A percentile compares a stretch with the other conserved stretches of the same genome.
These are phyloP conservation scores for Drosophila stalkeri DNA, from an alignment of 2,888 invertebrate genomes.

Conservation along the genomic window DNA sequence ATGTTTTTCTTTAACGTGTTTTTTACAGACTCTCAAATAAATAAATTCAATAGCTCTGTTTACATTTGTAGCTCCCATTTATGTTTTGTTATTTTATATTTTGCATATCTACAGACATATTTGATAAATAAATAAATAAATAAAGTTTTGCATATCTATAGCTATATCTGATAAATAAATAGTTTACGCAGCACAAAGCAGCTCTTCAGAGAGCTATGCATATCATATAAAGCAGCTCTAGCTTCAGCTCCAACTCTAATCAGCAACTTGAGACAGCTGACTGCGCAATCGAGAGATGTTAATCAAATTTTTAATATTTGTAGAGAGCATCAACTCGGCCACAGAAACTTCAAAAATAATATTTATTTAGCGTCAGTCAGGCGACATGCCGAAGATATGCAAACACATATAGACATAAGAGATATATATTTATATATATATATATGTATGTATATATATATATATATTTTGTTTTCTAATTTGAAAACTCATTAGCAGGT, in stretches of 20 bases:
- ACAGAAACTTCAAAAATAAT: conserved; percentile 54
- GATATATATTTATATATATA: not conserved
- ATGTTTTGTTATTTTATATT: not conserved
- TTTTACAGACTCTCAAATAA: not conserved
- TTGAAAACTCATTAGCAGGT: conserved; percentile 77
- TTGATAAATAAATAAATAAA: not conserved
- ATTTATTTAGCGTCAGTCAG: conserved; percentile 57
- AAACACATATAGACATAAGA: not conserved
- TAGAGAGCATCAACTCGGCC: conserved; percentile 34
- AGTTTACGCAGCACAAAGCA: not conserved
- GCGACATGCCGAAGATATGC: conserved; percentile 25
- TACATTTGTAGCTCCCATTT: not conserved
- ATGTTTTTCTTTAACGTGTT: not conserved
- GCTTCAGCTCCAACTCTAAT: not conserved
- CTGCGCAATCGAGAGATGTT: conserved; percentile 27
- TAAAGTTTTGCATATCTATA: not conserved
- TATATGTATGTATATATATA: not conserved
- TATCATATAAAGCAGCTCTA: not conserved
- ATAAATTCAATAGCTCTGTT: not conserved
- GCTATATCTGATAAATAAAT: not conserved
- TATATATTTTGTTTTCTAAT: conserved; percentile 63
- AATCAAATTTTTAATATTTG: conserved; percentile 39
- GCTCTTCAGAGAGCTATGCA: not conserved
- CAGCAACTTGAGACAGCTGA: conserved; percentile 13
- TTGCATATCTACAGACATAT: not conserved